phyloP scores from a whole-genome alignment of 2,113 vertebrate species.

The Melanerpes formicivorus region DNA sequence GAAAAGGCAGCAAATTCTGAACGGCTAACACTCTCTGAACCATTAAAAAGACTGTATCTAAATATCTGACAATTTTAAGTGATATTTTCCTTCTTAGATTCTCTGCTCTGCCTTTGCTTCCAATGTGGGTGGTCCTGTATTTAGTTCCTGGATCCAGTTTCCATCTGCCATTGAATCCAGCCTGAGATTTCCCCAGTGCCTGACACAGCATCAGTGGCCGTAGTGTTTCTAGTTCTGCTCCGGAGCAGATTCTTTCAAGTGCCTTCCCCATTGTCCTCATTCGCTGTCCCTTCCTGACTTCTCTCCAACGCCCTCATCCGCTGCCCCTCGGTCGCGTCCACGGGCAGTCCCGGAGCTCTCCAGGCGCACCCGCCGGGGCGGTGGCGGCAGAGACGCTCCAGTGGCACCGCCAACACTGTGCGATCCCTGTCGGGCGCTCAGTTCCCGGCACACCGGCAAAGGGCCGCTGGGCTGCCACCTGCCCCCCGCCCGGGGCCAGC shows the following conservation, averaged over 20 bases:
- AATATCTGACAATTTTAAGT: neutral
- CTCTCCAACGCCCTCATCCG: accelerated
- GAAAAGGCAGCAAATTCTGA: neutral
- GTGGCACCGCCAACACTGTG: accelerated
- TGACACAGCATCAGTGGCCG: no score
- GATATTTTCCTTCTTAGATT: neutral
- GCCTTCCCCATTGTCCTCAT: accelerated
- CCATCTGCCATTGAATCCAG: no score
- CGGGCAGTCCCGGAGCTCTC: neutral
- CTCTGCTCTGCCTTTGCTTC: no score
- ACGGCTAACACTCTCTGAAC: neutral
- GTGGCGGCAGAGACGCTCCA: accelerated
- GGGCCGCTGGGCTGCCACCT: neutral
- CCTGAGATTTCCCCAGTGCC: no score
- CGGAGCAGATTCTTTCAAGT: neutral
- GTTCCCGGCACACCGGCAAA: accelerated
- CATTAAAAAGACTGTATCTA: neutral
- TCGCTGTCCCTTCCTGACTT: no score
- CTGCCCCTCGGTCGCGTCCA: accelerated
- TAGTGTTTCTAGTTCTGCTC: neutral
- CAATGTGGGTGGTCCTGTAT: no score
- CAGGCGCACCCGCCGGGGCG: no score
- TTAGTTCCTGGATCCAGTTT: no score
- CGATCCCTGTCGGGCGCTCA: accelerated
- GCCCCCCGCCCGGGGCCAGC: neutral